These are phyloP conservation scores for Drosophila mulleri DNA, from an alignment of 2,888 invertebrate genomes.

Conservation along the genomic window DNA sequence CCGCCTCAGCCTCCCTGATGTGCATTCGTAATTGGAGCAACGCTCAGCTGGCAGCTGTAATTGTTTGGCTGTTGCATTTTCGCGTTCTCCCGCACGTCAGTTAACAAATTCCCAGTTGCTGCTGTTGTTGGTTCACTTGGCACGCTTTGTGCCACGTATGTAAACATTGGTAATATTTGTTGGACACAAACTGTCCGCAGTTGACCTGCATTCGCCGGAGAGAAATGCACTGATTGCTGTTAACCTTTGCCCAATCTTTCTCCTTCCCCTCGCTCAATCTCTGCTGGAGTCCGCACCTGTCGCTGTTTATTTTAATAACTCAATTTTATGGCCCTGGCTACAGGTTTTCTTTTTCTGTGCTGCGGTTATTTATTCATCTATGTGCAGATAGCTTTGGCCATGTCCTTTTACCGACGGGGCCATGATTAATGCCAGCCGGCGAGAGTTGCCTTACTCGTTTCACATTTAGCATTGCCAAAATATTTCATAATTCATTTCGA, in stretches of 20 bases:
- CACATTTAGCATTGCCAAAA: constrained; percentile 52
- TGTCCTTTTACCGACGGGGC: constrained; percentile 64
- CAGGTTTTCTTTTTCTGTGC: constrained; percentile 33
- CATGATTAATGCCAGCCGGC: constrained; percentile 65
- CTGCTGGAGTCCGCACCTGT: constrained; percentile 42
- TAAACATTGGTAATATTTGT: constrained; percentile 50
- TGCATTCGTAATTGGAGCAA: constrained; percentile 69
- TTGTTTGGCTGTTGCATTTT: constrained; percentile 72
- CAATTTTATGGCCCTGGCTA: constrained; percentile 68
- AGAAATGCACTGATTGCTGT: constrained; percentile 57
- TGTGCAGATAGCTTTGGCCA: constrained; percentile 47
- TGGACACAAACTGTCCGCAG: constrained; percentile 37
- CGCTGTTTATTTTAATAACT: constrained; percentile 67
- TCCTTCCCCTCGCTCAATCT: not conserved
- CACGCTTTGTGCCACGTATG: constrained; percentile 40
- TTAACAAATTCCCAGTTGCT: constrained; percentile 30
- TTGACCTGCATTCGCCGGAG: constrained; percentile 62
- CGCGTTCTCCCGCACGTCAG: constrained; percentile 36
- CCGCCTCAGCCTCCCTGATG: constrained; percentile 27
- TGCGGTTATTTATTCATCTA: constrained; percentile 55
- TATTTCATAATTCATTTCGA: constrained; percentile 74
- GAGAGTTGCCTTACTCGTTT: constrained; percentile 37
- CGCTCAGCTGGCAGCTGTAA: constrained; percentile 63
- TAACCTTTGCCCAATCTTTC: not conserved
- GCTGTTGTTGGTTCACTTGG: constrained; percentile 40